Evolutionary conservation across 2,113 vertebrate species (phyloP), one percentile per base, ranked within the genome.

Genomic region (Sigmodon hispidus): DNA sequence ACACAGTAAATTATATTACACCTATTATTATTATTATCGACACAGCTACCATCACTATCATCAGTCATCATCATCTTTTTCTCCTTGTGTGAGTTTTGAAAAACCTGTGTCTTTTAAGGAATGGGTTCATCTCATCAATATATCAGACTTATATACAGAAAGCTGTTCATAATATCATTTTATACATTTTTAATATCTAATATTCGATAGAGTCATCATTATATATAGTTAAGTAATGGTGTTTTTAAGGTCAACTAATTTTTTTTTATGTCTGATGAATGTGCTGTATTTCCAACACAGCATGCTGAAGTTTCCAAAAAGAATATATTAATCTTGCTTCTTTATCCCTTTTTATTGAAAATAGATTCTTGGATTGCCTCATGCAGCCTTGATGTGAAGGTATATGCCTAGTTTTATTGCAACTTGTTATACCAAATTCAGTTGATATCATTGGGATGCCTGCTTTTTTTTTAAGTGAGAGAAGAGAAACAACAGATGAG

Each of bases 401-500:
- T n/a, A n/a, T 9, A 70, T 70, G 16, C 17, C 36, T 36, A 70
- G 36, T 70, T 16, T n/a, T 70, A 70, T 9, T 70, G 16, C 36
- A 3, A n/a, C 36, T n/a, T 70, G 67, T 70, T 70, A 70, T 21
- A 1, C 67, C 67, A 70, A 70, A 2, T 70, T n/a, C 67, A 70
- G 36, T n/a, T n/a, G 36, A 70, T 21, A 70, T 70, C 36, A 70
- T 16, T 19, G 17, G 16, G 67, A n/a, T n/a, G 16, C 3, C 67
- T 17, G 16, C 2, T 6, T 70, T 70, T 36, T n/a, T 19, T 70
- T 19, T 67, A 13, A 70, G n/a, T 16, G 7, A 7, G 9, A 69
- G n/a, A 69, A 19, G 4, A 65, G 0, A 29, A 70, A 3, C 67
- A n/a, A 7, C n/a, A 16, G 0, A 19, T n/a, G 16, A n/a, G 34